Conservation (phyloP, 1,140 invertebrate genomes). For the Cydia fagiglandana region DNA sequence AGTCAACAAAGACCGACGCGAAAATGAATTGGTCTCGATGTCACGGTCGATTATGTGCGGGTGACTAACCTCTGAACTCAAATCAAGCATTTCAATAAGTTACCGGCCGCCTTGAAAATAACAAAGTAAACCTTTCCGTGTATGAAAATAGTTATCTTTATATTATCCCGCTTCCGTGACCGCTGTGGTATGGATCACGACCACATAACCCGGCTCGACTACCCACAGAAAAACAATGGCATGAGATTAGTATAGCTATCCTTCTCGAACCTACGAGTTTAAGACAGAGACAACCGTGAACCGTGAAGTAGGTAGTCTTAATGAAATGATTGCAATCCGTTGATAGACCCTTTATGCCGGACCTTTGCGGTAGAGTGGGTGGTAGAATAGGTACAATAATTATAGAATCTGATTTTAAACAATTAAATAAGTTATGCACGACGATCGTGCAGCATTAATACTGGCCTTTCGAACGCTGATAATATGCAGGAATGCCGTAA, state of each 20-base stretch:
- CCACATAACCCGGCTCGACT: constrained; percentile 34
- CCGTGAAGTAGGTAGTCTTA: not conserved
- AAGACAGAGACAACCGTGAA: not conserved
- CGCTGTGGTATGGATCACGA: constrained; percentile 46
- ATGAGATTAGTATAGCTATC: not conserved
- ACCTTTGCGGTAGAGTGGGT: constrained; percentile 38
- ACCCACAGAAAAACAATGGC: constrained; percentile 15
- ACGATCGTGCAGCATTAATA: constrained; percentile 35
- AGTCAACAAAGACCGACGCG: constrained; percentile 51
- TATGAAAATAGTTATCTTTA: constrained; percentile 35
- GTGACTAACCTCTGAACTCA: constrained; percentile 61
- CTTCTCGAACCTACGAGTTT: not conserved
- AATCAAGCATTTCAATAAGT: constrained; percentile 46
- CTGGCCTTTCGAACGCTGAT: constrained; percentile 41
- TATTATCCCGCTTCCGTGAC: constrained; percentile 53
- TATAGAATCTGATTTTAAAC: constrained; percentile 34
- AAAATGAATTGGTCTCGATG: constrained; percentile 47
- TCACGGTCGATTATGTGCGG: constrained; percentile 51
- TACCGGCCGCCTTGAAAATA: constrained; percentile 41
- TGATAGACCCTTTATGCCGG: constrained; percentile 36
- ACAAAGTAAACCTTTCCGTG: constrained; percentile 35
- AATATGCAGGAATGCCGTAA: constrained; percentile 36
- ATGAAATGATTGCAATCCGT: constrained; percentile 1
- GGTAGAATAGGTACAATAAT: constrained; percentile 13
- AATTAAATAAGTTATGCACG: constrained; percentile 37